phyloP scores from a whole-genome alignment of 2,797 vertebrate species.

The Tenualosa thibaudeaui region DNA sequence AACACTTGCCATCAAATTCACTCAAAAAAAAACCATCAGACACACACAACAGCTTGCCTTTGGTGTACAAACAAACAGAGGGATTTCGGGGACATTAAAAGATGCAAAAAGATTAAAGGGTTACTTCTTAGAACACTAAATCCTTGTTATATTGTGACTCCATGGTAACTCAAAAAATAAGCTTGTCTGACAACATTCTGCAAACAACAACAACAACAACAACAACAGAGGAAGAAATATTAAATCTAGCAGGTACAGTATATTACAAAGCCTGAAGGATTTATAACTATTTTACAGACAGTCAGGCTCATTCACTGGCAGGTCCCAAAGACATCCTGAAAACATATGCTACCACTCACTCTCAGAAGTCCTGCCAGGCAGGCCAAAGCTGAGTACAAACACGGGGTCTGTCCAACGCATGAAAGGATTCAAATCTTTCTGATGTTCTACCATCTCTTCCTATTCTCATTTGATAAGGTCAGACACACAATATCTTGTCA shows the following conservation, averaged over 20 bases:
- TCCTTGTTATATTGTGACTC: neutral
- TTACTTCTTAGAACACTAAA: slow-evolving; percentile 8
- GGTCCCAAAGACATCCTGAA: slow-evolving; percentile 3
- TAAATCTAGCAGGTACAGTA: neutral
- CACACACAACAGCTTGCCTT: neutral
- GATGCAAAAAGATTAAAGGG: slow-evolving; percentile 14
- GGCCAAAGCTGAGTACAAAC: slow-evolving; percentile 22
- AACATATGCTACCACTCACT: slow-evolving; percentile 13
- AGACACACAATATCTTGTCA: slow-evolving; percentile 7
- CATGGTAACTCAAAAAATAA: slow-evolving; percentile 15
- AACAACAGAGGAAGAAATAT: neutral
- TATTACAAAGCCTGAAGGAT: neutral
- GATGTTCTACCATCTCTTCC: slow-evolving; percentile 37
- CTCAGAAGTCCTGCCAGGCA: slow-evolving; percentile 39
- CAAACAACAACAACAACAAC: neutral
- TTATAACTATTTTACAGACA: slow-evolving; percentile 14
- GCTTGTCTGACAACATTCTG: neutral
- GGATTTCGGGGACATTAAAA: slow-evolving; percentile 18
- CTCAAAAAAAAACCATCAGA: slow-evolving; percentile 3
- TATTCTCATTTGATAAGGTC: slow-evolving; percentile 20
- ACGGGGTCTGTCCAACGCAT: slow-evolving; percentile 35
- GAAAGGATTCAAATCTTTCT: slow-evolving; percentile 42
- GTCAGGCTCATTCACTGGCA: neutral
- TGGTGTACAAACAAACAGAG: neutral
- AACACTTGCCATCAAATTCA: neutral